phyloP scores from a whole-genome alignment of 2,113 vertebrate genomes.

The Trogon melanurus region DNA sequence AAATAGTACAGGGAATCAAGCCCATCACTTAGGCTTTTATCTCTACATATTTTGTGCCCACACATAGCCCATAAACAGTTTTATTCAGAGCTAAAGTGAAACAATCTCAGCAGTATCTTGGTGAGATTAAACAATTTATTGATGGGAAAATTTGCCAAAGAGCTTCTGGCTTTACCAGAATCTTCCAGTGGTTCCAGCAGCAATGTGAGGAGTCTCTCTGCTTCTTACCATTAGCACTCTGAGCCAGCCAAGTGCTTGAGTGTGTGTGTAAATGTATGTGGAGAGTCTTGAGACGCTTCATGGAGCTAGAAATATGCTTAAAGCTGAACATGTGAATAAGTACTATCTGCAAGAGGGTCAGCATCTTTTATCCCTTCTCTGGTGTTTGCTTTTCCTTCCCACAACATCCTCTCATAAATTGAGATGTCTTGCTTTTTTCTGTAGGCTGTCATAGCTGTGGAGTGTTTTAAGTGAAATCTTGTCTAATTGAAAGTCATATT shows the following conservation, averaged over 20 bases:
- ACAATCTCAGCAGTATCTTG: not conserved
- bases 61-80: not conserved
- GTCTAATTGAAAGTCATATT: not conserved
- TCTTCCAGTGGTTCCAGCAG: not conserved
- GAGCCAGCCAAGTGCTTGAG: rapidly evolving
- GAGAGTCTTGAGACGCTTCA: not conserved
- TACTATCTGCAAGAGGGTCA: not conserved
- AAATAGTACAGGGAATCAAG: not conserved
- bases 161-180: not conserved
- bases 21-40: not conserved
- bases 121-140: not conserved
- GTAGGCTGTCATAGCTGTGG: not conserved
- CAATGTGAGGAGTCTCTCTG: not conserved
- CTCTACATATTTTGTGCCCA: not conserved
- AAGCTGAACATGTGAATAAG: not conserved
- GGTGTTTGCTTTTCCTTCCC: not conserved
- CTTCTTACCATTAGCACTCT: not conserved
- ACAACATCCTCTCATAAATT: not conserved
- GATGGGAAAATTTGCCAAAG: not conserved
- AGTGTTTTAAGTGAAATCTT: not conserved
- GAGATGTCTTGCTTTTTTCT: not conserved
- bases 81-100: not conserved
- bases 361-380: not conserved
- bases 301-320: not conserved
- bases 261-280: no score